Base-by-base conservation (phyloP, 2,113 vertebrate species). In the Seriola rivoliana region DNA sequence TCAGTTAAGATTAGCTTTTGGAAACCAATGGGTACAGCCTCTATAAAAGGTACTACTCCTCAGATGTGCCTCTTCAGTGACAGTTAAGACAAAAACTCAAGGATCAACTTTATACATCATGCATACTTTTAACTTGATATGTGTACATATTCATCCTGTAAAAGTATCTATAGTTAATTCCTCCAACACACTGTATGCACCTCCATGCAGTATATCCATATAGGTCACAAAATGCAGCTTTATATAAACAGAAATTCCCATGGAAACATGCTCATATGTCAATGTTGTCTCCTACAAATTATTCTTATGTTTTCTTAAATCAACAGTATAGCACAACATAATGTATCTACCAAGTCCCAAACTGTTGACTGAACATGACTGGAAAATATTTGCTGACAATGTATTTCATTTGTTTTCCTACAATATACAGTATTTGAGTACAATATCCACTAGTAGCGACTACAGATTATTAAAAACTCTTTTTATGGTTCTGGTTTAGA, bases 1-100 rank as follows among this genome's bases (percentile, higher is more conserved):
- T 90, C 78, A 55, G 65, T 81, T 79, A 74, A 78, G 40, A 86
- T 83, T 74, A 71, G 75, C 50, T 66, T 76, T 69, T 69, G 64
- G 34, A 78, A 80, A 71, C 36, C 54, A 64, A 72, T 34, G 25
- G 25, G 50, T 71, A 6, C 34, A 34, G 63, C 21, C 19, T 34
- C 55, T 71, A 44, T 40, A 66, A 74, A 77, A 59, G 48, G 40
- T 19, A 19, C 11, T 19, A 36, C 48, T 48, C 9, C 38, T 40
- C 34, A 23, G 25, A 17, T n/a, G 71, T 1, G 59, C 48, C 13
- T 17, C 1, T 64, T 74, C 48, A 38, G 46, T 6, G 10, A 73
- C 55, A 19, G 16, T 19, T 4, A 54, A 54, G 5, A 80, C 13
- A 62, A 32, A 72, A 86, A 29, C 29, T 29, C 29, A 29, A 66